phyloP scores from a whole-genome alignment of 2,888 invertebrate species.

The Lagria hirta region DNA sequence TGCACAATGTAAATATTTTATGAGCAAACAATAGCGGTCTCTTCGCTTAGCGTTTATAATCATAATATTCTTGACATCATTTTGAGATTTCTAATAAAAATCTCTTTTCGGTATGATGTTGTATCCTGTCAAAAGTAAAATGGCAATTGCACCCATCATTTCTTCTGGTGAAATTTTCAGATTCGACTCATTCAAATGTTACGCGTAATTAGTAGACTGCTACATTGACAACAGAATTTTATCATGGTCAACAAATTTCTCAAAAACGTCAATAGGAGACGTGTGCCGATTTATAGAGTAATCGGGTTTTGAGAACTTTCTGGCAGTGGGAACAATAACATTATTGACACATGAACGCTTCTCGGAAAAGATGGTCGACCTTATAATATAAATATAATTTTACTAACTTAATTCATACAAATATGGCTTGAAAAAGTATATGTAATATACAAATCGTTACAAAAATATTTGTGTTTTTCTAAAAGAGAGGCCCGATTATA shows the following conservation, averaged over 20 bases:
- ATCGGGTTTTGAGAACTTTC: neutral
- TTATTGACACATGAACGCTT: too few species aligned
- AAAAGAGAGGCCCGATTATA: too few species aligned
- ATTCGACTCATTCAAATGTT: neutral
- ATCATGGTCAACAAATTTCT: neutral
- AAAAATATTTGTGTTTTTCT: too few species aligned
- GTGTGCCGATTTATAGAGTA: neutral
- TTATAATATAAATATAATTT: too few species aligned
- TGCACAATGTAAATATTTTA: conserved; percentile 1
- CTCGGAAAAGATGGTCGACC: too few species aligned
- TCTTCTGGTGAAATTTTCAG: conserved; percentile 1
- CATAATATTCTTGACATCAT: conserved; percentile 1
- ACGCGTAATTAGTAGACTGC: conserved; percentile 1
- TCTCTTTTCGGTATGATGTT: neutral
- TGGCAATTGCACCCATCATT: conserved; percentile 1
- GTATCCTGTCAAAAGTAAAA: neutral
- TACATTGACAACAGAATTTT: neutral
- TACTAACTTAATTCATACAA: too few species aligned
- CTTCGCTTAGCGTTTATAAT: neutral
- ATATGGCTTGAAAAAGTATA: too few species aligned
- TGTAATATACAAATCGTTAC: too few species aligned
- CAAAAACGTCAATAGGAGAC: conserved; percentile 1
- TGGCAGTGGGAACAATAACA: conserved; percentile 1
- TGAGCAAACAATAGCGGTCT: neutral
- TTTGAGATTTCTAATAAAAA: conserved; percentile 1